Evolutionary conservation across 1,140 invertebrate species (phyloP), one percentile per base, ranked within the genome.

Genomic region (Muscidifurax raptorellus): DNA sequence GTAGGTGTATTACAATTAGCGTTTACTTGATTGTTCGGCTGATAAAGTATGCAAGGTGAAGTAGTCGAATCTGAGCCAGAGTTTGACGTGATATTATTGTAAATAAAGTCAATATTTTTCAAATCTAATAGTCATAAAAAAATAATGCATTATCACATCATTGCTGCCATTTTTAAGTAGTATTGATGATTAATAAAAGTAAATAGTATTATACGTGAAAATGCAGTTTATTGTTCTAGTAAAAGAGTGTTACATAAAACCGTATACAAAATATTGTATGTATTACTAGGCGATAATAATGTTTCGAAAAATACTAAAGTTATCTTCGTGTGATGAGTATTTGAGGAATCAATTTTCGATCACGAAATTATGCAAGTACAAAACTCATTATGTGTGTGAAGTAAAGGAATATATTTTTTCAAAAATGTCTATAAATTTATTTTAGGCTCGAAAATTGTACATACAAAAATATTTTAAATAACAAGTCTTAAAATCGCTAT

Each of bases 91-190:
- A 59, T 7, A 59, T n/a, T 15, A 59, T 64, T 78, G 76, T 78
- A 64, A 78, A 78, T 78, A 78, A 78, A 64, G 9, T 9, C 64
- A n/a, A 59, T 59, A 59, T 59, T 59, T 52, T 47, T 52, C 15
- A 52, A 52, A 52, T 18, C 47, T 52, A 52, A 52, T 52, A 52
- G 18, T 44, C 32, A 32, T 32, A 2, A 32, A 77, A 32, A 47
- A 32, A 32, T 4, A 64, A 77, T 32, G n/a, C 27, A 28, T 15
- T 3, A 64, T 77, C 15, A 52, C 15, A 52, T 52, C 47, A 52
- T 22, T 52, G 15, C 47, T 15, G 15, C 47, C 47, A 52, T 52
- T n/a, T 64, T 67, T 13, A 13, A 12, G 59, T 67, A 15, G 25
- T 25, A 36, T 66, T 9, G 36, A 67, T 40, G 15, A 40, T 25